Conservation (phyloP, 2,797 vertebrate genomes). For the Poliocrania exsul region DNA sequence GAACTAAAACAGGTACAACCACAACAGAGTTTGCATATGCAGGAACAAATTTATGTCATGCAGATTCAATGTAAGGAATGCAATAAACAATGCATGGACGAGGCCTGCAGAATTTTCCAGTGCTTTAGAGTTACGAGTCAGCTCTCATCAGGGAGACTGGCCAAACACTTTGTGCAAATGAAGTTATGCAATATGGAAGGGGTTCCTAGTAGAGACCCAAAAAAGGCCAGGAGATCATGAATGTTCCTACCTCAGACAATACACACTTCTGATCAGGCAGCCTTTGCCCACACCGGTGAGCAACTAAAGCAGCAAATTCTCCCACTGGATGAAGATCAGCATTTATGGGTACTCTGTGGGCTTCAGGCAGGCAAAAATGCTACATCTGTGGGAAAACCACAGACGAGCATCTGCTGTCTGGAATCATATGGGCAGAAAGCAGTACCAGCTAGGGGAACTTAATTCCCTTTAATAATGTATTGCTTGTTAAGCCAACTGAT, state of each 20-base stretch:
- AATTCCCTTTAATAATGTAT: background rate
- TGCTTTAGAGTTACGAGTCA: background rate
- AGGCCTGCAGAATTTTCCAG: background rate
- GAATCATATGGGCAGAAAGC: background rate
- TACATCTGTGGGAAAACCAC: background rate
- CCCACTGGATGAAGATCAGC: background rate
- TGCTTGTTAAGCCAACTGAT: slow-evolving; percentile 8
- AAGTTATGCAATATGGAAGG: background rate
- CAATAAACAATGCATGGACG: background rate
- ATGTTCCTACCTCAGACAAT: background rate
- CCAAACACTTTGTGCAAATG: background rate
- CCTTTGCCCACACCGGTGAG: background rate
- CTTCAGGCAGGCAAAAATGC: background rate
- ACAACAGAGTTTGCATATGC: background rate
- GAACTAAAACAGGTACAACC: background rate
- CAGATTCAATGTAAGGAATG: background rate
- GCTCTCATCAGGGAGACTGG: background rate
- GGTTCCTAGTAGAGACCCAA: background rate
- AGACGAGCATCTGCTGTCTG: background rate
- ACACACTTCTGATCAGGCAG: background rate
- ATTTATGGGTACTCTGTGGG: background rate
- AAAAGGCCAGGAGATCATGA: background rate
- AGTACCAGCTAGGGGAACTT: background rate
- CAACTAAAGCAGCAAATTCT: background rate
- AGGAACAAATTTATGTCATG: background rate